Base-by-base conservation (phyloP, 2,797 vertebrate genomes). In the Tapirus indicus region DNA sequence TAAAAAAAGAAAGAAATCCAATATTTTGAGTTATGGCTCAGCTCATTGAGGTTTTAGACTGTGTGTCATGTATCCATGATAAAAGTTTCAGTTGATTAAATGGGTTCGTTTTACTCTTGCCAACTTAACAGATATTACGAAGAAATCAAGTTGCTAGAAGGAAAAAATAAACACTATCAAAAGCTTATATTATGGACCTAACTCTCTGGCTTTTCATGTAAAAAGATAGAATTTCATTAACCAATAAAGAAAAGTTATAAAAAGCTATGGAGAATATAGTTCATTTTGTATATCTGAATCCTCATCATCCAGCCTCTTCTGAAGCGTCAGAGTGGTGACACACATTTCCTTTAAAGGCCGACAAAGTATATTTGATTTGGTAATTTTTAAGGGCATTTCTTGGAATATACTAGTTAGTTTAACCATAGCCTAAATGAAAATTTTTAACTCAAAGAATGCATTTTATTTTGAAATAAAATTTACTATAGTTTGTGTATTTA, bases 391-490 rank as follows among this genome's bases (percentile, higher is more conserved):
- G 12, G 9, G 47, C 7, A 20, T 92, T 92, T 92, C 38, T 93
- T 75, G 1, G 17, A 84, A 56, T 91, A 74, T 25, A 21, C 27
- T 68, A 77, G 6, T 66, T 68, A 85, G 47, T 20, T 74, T 84
- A 85, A 66, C 11, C 5, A 64, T 47, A 66, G 32, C 25, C 21
- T 66, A 96, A 88, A 69, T 85, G 32, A 13, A 52, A 52, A 52
- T 52, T 13, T 13, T 94, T 85, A 77, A 74, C 25, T 94, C 18
- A 71, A 85, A 94, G 1, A 85, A 69, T 54, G 56, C 21, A 47
- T 79, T 68, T 92, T 69, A 66, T 66, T 93, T 95, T 96, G 85
- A 56, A 95, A 92, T 72, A 66, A 41, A 91, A 69, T 44, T 92
- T 82, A 80, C 12, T 83, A 11, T 12, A 71, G 0, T 85, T 83